phyloP scores from a whole-genome alignment of 2,888 invertebrate species.

The Drosophila mulleri region DNA sequence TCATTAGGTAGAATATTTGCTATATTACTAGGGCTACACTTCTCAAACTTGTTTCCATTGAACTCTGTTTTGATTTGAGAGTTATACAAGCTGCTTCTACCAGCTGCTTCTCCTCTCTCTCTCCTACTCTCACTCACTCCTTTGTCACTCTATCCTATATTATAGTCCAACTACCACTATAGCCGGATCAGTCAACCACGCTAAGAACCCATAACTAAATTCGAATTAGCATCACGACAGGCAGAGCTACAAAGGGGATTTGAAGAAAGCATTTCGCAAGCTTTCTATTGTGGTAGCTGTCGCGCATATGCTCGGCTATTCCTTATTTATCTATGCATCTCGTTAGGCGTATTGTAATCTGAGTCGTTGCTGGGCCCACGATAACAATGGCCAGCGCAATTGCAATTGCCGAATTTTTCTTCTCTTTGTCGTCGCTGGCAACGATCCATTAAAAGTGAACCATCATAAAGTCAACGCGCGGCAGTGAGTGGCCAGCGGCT shows the following conservation, averaged over 20 bases:
- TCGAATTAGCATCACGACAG: background rate
- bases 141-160: background rate
- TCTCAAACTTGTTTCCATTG: too few relatives aligned
- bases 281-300: background rate
- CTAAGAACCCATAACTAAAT: background rate
- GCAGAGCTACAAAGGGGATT: background rate
- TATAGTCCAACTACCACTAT: background rate
- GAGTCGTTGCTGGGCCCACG: slow-evolving; percentile 38
- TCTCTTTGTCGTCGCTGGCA: slow-evolving; percentile 20
- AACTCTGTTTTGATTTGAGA: too few relatives aligned
- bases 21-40: too few relatives aligned
- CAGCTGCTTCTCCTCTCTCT: background rate
- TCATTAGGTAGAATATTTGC: too few relatives aligned
- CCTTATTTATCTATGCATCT: slow-evolving; percentile 48
- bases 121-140: background rate
- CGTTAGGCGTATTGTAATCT: slow-evolving; percentile 48
- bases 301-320: slow-evolving; percentile 7
- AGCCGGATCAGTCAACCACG: background rate
- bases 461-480: slow-evolving; percentile 59
- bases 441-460: slow-evolving; percentile 66
- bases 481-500: slow-evolving; percentile 41
- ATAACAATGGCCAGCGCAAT: slow-evolving; percentile 66
- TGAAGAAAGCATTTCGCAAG: slow-evolving; percentile 8
- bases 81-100: too few relatives aligned
- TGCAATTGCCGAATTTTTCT: slow-evolving; percentile 66